Conservation (phyloP, 2,797 vertebrate species). For the Pygocentrus nattereri region DNA sequence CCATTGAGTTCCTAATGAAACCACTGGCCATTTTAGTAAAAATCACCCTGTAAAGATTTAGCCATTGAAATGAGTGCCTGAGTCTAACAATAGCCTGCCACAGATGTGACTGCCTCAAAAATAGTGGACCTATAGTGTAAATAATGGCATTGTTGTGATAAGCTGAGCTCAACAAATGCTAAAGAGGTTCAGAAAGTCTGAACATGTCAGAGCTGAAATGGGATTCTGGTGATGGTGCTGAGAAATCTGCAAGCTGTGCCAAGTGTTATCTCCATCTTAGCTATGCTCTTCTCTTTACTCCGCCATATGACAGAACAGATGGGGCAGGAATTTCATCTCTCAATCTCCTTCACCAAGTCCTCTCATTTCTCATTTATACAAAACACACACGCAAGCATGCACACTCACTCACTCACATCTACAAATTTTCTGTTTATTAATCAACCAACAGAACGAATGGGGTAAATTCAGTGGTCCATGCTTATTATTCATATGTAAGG, state of each 20-base stretch:
- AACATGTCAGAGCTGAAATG: constrained; percentile 38
- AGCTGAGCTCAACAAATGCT: constrained; percentile 38
- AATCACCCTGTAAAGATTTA: background rate
- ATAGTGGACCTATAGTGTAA: background rate
- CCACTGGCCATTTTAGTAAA: background rate
- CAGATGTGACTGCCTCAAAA: constrained; percentile 10
- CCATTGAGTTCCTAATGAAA: background rate
- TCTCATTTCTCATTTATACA: constrained; percentile 26
- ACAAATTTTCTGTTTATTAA: constrained; percentile 35
- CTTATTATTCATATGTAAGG: background rate
- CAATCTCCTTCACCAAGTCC: constrained; percentile 23
- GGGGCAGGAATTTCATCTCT: constrained; percentile 47
- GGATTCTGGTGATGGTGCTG: constrained; percentile 41
- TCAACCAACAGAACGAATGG: constrained; percentile 38
- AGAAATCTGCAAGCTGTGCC: constrained; percentile 42
- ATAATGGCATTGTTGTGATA: constrained; percentile 30
- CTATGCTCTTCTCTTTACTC: constrained; percentile 37
- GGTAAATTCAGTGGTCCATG: background rate
- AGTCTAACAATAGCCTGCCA: background rate
- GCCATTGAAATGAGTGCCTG: background rate
- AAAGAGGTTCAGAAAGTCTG: constrained; percentile 39
- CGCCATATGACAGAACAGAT: constrained; percentile 59
- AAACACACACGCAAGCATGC: too few relatives aligned
- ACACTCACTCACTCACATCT: background rate
- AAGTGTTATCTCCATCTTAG: constrained; percentile 28